Conservation (phyloP, 2,888 invertebrate species). For the Platerodrilus igneus region DNA sequence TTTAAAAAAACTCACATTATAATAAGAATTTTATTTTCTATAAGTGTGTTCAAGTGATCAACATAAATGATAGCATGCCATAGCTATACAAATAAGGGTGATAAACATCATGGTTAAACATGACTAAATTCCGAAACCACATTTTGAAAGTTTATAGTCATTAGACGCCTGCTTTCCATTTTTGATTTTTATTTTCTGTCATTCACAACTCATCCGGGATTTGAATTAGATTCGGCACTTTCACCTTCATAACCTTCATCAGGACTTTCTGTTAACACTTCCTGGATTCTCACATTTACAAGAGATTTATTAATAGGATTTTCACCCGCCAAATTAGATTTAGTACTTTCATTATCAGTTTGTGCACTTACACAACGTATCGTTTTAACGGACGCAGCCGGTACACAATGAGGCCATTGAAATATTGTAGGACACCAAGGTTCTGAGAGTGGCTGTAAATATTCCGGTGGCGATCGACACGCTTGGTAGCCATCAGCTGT, state of each 20-base stretch:
- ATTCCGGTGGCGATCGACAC: constrained; percentile 31
- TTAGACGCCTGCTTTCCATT: too few relatives aligned
- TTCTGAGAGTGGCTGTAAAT: constrained; percentile 63
- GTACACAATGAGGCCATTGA: constrained; percentile 54
- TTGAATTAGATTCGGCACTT: constrained; percentile 19
- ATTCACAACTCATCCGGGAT: constrained; percentile 18
- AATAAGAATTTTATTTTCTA: too few relatives aligned
- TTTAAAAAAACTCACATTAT: too few relatives aligned
- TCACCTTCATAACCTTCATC: constrained; percentile 87
- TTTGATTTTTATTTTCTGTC: too few relatives aligned
- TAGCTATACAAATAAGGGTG: too few relatives aligned
- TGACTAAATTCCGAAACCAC: too few relatives aligned
- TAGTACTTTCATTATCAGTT: constrained; percentile 39
- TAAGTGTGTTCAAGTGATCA: too few relatives aligned
- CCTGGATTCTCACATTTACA: constrained; percentile 29
- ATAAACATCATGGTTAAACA: too few relatives aligned
- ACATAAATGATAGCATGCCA: too few relatives aligned
- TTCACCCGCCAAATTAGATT: constrained; percentile 15
- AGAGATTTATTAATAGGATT: constrained; percentile 28
- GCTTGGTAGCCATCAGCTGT: constrained; percentile 76
- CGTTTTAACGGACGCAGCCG: constrained; percentile 38
- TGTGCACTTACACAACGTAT: constrained; percentile 60
- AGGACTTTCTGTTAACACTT: constrained; percentile 69
- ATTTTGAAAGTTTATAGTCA: too few relatives aligned
- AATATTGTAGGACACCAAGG: constrained; percentile 34